These are phyloP conservation scores for Karalla daura DNA, from an alignment of 2,797 vertebrate species.

Conservation along the genomic window DNA sequence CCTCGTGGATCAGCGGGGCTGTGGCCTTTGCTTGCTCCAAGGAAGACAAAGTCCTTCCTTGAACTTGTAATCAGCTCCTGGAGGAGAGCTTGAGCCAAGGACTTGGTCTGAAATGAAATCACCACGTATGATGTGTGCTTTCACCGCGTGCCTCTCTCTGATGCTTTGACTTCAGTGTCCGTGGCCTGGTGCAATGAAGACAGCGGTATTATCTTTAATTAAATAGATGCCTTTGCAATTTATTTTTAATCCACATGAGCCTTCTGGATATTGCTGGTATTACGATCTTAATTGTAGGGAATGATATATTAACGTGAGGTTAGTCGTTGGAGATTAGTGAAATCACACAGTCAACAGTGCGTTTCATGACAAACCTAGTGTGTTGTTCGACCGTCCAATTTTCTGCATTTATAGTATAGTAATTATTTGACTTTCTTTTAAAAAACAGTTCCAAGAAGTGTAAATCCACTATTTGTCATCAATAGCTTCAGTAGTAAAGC, in stretches of 20 bases:
- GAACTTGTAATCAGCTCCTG: conserved; percentile 50
- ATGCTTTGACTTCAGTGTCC: conserved; percentile 4
- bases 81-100: conserved; percentile 31
- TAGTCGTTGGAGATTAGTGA: conserved; percentile 16
- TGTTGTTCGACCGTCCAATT: neutral
- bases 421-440: too few relatives aligned
- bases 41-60: conserved; percentile 45
- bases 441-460: too few relatives aligned
- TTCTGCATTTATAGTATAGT: too few relatives aligned
- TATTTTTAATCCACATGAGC: conserved; percentile 26
- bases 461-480: too few relatives aligned
- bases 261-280: conserved; percentile 22
- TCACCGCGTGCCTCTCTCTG: conserved; percentile 3
- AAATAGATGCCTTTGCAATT: conserved; percentile 17
- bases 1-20: conserved; percentile 64
- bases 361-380: too few relatives aligned
- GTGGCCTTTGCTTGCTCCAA: conserved; percentile 48
- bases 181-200: conserved; percentile 25
- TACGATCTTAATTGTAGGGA: conserved; percentile 24
- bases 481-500: too few relatives aligned
- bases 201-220: conserved; percentile 37
- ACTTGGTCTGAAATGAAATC: conserved; percentile 22
- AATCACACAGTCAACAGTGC: conserved; percentile 3
- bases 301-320: conserved; percentile 5
- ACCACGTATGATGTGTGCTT: conserved; percentile 8